Conservation (phyloP, 2,797 vertebrate genomes). For the Cetoscarus ocellatus region DNA sequence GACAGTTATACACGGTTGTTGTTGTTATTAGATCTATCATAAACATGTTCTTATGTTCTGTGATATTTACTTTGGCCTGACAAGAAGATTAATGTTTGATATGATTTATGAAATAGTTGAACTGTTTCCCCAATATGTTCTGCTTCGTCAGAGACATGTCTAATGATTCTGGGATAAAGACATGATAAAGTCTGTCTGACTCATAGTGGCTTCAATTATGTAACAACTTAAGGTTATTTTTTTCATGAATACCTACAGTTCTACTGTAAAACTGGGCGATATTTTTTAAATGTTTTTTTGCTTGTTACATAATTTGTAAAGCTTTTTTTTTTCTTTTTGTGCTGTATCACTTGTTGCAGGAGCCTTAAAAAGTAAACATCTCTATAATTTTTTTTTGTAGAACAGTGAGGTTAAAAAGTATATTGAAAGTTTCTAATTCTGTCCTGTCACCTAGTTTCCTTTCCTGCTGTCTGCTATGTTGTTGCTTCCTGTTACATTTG, state of each 20-base stretch:
- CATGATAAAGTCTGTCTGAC: not conserved
- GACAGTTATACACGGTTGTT: too few species aligned
- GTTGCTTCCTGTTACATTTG: slow-evolving; percentile 7
- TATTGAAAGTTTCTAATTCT: not conserved
- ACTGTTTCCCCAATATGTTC: not conserved
- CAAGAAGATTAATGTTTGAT: not conserved
- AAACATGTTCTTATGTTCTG: too few species aligned
- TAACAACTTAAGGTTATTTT: not conserved
- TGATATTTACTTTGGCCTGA: not conserved
- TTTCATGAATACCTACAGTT: not conserved
- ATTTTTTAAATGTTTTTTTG: too few species aligned
- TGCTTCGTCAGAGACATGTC: not conserved
- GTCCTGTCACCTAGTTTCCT: not conserved
- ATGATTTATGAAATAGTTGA: not conserved
- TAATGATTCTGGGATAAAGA: not conserved
- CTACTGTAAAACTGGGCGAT: too few species aligned
- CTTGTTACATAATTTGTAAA: too few species aligned
- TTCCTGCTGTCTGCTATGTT: not conserved
- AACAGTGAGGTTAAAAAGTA: not conserved
- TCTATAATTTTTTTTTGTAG: too few species aligned
- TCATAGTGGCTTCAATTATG: not conserved
- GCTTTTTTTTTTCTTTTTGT: not conserved
- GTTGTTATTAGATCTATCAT: too few species aligned
- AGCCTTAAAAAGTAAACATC: not conserved
- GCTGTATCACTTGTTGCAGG: not conserved